phyloP scores from a whole-genome alignment of 2,888 invertebrate genomes.

The Eupithecia tripunctaria region DNA sequence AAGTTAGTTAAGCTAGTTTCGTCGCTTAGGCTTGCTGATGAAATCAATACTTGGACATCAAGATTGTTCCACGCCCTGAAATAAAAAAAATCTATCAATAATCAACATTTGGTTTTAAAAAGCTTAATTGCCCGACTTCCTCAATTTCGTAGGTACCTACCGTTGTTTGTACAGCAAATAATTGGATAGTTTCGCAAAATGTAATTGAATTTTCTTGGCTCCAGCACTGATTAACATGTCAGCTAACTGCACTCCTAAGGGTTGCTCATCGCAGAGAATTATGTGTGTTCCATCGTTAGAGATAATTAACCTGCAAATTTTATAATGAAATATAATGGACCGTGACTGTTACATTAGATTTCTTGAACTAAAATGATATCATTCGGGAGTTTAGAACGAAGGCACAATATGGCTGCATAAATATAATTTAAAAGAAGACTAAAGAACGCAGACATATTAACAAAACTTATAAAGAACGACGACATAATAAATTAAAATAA shows the following conservation, averaged over 20 bases:
- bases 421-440: neutral
- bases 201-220: constrained; percentile 54
- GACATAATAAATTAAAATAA: constrained; percentile 23
- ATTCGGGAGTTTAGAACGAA: neutral
- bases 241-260: constrained; percentile 52
- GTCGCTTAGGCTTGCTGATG: constrained; percentile 30
- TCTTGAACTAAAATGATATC: neutral
- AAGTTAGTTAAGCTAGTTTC: constrained; percentile 21
- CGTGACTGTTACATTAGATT: neutral
- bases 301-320: constrained; percentile 52
- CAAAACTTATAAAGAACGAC: too few relatives aligned
- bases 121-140: constrained; percentile 2
- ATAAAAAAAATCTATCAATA: constrained; percentile 7
- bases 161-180: constrained; percentile 43
- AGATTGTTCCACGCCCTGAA: constrained; percentile 44
- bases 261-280: constrained; percentile 54
- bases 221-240: constrained; percentile 57
- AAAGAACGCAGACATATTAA: constrained; percentile 12
- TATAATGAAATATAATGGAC: too few relatives aligned
- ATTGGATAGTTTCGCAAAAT: constrained; percentile 39
- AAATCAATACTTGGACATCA: constrained; percentile 38
- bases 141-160: constrained; percentile 43
- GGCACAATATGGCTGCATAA: neutral
- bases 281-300: constrained; percentile 50
- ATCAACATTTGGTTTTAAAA: neutral